Base-by-base conservation (phyloP, 2,888 invertebrate species). In the Helicoverpa assulta region DNA sequence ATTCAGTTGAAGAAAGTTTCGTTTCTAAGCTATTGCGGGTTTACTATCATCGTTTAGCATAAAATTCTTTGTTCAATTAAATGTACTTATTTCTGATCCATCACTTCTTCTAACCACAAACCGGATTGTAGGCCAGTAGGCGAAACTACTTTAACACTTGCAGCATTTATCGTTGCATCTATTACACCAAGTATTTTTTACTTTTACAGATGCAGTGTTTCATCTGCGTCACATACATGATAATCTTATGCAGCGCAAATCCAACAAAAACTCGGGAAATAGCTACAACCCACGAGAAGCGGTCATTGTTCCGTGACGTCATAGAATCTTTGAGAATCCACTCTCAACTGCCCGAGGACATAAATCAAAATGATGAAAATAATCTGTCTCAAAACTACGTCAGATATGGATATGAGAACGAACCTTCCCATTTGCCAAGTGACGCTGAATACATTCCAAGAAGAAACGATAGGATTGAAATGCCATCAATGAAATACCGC, bases 171-270 rank as follows among this genome's bases (percentile, higher is more conserved):
- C 5, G 0, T 19, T 19, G 7, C n/a, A 37, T 56, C 33, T 10
- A 33, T 10, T 47, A 21, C 37, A 19, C 21, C 19, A 53, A 12
- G 2, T n/a, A 5, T 0, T 1, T 75, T 78, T 80, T 78, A n/a
- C 19, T 53, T 80, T 87, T 84, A 52, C 93, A 95, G 95, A 95
- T 95, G 95, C 93, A 95, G 81, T 94, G 95, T 79, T 95, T 91
- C 86, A 92, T 94, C 70, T 95, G 95, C 78, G 91, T 95, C 60
- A 92, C 92, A 43, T 95, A 94, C 67, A 90, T 95, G 88, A 88
- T 95, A 66, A 91, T 95, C 70, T 77, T 93, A 19, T 92, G 91
- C 76, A 89, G 89, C 68, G 92, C 92, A 5, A 91, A 88, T 55
- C 95, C 93, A 51, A 84, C 88, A 3, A 88, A 82, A 67, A 85